Evolutionary conservation across 2,888 invertebrate genomes (phyloP).

Genomic region (Trimorus sp.): DNA sequence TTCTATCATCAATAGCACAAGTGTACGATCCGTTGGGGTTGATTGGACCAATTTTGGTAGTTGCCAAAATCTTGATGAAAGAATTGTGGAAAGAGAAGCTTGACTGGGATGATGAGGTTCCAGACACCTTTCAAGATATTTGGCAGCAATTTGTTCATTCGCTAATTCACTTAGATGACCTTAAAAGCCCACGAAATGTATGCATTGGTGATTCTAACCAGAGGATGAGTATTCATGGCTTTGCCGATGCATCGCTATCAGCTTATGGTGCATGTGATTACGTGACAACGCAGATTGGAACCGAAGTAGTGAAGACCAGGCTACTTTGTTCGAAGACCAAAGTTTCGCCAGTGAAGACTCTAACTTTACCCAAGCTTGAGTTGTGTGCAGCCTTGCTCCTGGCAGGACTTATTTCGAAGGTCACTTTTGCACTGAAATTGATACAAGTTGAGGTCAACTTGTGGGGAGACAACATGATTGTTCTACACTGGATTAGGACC

Average conservation of each 20-base stretch:
- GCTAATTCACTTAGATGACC: not conserved
- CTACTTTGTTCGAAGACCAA: conserved; percentile 64
- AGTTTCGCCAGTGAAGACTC: conserved; percentile 40
- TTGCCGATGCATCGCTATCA: no score
- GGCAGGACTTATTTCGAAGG: conserved; percentile 6
- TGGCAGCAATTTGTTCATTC: not conserved
- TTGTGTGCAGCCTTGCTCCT: conserved; percentile 39
- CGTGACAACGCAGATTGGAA: no score
- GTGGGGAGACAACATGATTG: not conserved
- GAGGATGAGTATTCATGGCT: no score
- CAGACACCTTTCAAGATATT: not conserved
- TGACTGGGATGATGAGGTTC: conserved; percentile 8
- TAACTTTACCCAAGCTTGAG: conserved; percentile 44
- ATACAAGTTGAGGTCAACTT: not conserved
- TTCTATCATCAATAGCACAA: conserved; percentile 54
- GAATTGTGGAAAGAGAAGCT: not conserved
- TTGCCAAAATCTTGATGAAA: conserved; percentile 49
- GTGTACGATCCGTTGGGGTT: conserved; percentile 62
- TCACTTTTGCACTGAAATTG: not conserved
- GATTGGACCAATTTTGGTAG: conserved; percentile 50
- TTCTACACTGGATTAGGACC: not conserved
- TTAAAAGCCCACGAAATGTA: no score
- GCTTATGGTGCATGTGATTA: no score
- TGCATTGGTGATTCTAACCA: no score
- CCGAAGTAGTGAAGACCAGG: not conserved